These are phyloP conservation scores for Daktulosphaira vitifoliae DNA, from an alignment of 1,140 invertebrate species.

Conservation along the genomic window DNA sequence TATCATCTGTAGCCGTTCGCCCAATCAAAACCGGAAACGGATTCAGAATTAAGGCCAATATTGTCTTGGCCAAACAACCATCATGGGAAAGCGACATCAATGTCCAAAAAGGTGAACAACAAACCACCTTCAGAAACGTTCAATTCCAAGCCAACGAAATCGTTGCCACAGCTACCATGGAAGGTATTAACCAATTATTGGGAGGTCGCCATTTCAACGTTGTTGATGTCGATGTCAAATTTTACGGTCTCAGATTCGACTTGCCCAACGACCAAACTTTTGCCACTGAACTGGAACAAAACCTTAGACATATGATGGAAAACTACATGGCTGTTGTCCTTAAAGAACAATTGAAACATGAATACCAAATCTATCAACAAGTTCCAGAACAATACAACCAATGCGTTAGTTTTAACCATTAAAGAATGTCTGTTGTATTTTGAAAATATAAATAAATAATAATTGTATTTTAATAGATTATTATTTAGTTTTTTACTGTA, in stretches of 20 bases:
- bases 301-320: background rate
- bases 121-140: background rate
- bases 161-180: conserved; percentile 1
- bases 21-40: background rate
- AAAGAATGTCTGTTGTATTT: too few species aligned
- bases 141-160: conserved; percentile 1
- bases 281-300: background rate
- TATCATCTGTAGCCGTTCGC: background rate
- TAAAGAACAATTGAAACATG: conserved; percentile 4
- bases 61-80: conserved; percentile 1
- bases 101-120: background rate
- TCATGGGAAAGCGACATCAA: background rate
- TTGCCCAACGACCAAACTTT: background rate
- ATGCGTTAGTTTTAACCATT: too few species aligned
- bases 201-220: conserved; percentile 3
- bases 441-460: too few species aligned
- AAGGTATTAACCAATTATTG: background rate
- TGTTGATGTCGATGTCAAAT: background rate
- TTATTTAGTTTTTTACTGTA: too few species aligned
- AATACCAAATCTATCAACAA: conserved; percentile 8
- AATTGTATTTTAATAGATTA: too few species aligned
- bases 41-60: background rate
- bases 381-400: too few species aligned
- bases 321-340: conserved; percentile 8
- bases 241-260: background rate